Evolutionary conservation across 2,797 vertebrate species (phyloP).

Genomic region (Oreortyx pictus): DNA sequence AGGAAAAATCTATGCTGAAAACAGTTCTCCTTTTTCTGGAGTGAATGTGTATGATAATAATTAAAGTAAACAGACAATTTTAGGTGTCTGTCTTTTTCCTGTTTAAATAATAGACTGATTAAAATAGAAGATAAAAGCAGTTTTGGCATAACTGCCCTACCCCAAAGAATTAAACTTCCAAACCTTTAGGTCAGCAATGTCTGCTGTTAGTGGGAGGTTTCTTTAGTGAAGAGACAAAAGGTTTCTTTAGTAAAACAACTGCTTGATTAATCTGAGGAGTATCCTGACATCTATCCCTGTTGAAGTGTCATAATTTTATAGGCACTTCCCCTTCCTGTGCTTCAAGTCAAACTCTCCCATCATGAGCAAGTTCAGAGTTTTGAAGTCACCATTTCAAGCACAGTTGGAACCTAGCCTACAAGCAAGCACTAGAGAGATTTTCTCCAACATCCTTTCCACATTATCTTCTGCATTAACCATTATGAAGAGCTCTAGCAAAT

Average conservation of each 20-base stretch:
- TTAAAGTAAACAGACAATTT: constrained; percentile 56
- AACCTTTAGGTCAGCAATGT: neutral
- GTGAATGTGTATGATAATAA: constrained; percentile 11
- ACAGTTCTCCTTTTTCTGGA: constrained; percentile 17
- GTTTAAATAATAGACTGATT: neutral
- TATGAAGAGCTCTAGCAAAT: neutral
- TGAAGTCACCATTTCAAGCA: neutral
- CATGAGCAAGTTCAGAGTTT: neutral
- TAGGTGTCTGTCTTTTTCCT: neutral
- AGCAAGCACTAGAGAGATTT: neutral
- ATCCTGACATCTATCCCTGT: neutral
- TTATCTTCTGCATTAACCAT: neutral
- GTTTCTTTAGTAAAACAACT: neutral
- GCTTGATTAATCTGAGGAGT: neutral
- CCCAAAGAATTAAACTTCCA: neutral
- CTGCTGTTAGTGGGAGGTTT: neutral
- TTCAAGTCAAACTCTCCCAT: neutral
- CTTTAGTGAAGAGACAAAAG: neutral
- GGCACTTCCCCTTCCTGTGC: neutral
- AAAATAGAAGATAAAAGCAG: neutral
- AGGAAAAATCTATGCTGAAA: constrained; percentile 77
- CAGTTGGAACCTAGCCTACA: neutral
- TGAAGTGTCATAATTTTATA: neutral
- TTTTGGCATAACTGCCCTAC: neutral
- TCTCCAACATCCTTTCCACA: no score